A percentile compares a stretch with the other conserved stretches of the same genome.
These are phyloP conservation scores for Lytechinus variegatus DNA, from an alignment of 35 echinoderm and acorn worm genomes.

Conservation along the genomic window DNA sequence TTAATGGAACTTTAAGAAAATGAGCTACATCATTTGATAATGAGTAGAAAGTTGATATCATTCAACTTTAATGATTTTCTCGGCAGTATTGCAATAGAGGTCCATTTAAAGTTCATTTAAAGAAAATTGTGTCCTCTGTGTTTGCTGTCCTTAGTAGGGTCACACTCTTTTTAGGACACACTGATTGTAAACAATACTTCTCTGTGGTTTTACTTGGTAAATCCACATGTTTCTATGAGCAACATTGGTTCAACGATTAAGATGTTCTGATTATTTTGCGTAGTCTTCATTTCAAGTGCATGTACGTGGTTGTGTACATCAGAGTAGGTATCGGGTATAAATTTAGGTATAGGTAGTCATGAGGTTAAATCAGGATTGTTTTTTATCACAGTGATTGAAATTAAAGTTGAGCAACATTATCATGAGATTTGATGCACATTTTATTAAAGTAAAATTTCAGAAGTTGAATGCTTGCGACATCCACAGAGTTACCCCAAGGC, in stretches of 20 bases:
- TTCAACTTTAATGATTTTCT: background rate
- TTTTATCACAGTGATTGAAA: too few relatives aligned
- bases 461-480: background rate
- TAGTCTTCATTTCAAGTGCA: too few relatives aligned
- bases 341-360: too few relatives aligned
- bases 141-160: background rate
- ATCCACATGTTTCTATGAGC: too few relatives aligned
- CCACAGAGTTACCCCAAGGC: background rate
- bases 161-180: background rate
- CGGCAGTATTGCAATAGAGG: background rate
- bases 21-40: background rate
- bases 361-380: too few relatives aligned
- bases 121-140: background rate
- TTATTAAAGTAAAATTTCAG: too few relatives aligned
- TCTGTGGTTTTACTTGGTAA: background rate
- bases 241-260: background rate
- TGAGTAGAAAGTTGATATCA: background rate
- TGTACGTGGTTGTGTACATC: too few relatives aligned
- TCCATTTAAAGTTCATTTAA: background rate
- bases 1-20: too few relatives aligned
- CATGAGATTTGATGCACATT: too few relatives aligned
- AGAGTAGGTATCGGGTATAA: too few relatives aligned
- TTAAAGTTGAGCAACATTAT: too few relatives aligned
- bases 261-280: too few relatives aligned
- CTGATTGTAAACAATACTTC: background rate